These are phyloP conservation scores for Rhynchophorus ferrugineus DNA, from an alignment of 1,140 invertebrate species.

Conservation along the genomic window DNA sequence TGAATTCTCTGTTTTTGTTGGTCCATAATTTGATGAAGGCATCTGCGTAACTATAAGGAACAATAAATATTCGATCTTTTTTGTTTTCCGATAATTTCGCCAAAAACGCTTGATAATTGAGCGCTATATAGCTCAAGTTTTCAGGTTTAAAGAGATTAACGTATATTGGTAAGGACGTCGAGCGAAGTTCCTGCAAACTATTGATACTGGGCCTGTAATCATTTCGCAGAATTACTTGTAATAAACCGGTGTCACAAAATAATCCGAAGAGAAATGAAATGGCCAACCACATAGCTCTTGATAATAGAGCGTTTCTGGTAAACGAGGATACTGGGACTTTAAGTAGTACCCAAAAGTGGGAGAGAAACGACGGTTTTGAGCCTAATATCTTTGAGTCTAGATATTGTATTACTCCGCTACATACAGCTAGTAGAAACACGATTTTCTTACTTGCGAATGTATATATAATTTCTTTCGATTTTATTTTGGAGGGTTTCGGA, in stretches of 20 bases:
- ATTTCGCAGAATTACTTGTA: neutral
- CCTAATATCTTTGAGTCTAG: neutral
- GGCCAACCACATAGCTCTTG: neutral
- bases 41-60: neutral
- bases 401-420: neutral
- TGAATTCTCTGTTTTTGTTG: neutral
- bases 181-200: neutral
- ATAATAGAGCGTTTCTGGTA: neutral
- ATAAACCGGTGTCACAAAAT: neutral
- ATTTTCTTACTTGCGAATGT: neutral
- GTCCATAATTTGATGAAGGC: neutral
- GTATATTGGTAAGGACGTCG: neutral
- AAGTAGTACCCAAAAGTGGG: neutral
- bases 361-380: neutral
- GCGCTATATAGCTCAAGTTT: too few species aligned
- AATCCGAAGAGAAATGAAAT: neutral
- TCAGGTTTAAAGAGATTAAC: neutral
- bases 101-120: too few species aligned
- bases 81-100: too few species aligned
- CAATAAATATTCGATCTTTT: too few species aligned
- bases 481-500: neutral
- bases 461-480: neutral
- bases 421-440: neutral
- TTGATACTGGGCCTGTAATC: neutral
- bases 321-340: neutral